Evolutionary conservation across 1,140 invertebrate genomes (phyloP), one percentile per base, ranked within the genome.

Genomic region (Drosophila oshimai): DNA sequence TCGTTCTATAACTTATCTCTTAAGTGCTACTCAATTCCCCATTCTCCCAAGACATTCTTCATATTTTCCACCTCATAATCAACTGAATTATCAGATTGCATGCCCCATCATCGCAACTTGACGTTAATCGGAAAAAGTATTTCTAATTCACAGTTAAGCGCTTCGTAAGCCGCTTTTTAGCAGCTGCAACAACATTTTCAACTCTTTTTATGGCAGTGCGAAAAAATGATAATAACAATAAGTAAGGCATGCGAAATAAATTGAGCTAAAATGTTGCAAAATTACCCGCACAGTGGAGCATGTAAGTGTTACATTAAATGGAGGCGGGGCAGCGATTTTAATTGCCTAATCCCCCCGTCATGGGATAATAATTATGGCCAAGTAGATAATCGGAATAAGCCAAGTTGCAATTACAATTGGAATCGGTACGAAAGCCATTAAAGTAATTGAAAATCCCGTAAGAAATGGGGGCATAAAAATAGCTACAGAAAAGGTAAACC

Each of bases 291-390:
- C 78, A 75, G 41, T 74, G 47, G 53, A 77, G 51, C 79, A 83
- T 78, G 74, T 84, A 78, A 84, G 61, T 57, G 79, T 50, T 74
- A 44, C 42, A 77, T 64, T 84, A 83, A 83, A 74, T 26, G 62
- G 20, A 31, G 45, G 41, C 13, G 60, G 15, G 39, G 37, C 12
- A 5, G 33, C 28, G 4, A 60, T 62, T 44, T 61, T 62, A 62
- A 62, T 62, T 62, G 37, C 58, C 55, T 26, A 37, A 73, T 17
- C 34, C 57, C 18, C 57, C 5, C 58, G 58, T 62, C 58, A 62
- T 61, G 58, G 54, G 22, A 42, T 60, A 60, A 44, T 62, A 62
- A 62, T 62, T 61, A 61, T 31, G 20, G 26, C 51, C 51, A 62
- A n/a, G 36, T 20, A 45, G 58, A 45, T 61, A 61, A 62, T 45